Percentiles rank a stretch among this genome's conserved stretches.
Evolutionary conservation across 2,888 invertebrate species (phyloP).

Genomic region (Drosophila anomelani): DNA sequence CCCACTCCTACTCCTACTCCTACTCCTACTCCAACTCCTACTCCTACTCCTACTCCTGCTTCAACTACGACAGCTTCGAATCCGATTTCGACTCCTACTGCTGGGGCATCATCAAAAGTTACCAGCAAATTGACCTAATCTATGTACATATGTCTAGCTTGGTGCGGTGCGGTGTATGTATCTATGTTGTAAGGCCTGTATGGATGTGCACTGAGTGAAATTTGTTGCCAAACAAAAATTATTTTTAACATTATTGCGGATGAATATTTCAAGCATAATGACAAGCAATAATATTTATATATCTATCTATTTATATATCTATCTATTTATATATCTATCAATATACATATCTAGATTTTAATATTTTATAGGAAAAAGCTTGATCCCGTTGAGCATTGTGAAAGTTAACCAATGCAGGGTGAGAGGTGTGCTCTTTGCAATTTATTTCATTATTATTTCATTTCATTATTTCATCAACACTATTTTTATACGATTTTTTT

Average conservation of each 20-base stretch:
- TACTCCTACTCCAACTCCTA: not conserved
- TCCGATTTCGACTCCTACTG: conserved; percentile 24
- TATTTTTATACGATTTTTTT: too few relatives aligned
- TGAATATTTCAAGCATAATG: not conserved
- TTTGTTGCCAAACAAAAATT: not conserved
- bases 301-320: too few relatives aligned
- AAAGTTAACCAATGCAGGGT: too few relatives aligned
- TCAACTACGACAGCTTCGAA: conserved; percentile 10
- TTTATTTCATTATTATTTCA: too few relatives aligned
- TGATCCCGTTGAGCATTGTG: too few relatives aligned
- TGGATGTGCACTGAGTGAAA: conserved; percentile 17
- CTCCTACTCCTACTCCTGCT: not conserved
- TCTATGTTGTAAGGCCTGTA: conserved; percentile 1
- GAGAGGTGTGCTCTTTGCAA: too few relatives aligned
- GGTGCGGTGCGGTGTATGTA: not conserved
- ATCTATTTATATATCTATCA: too few relatives aligned
- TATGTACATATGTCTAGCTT: conserved; percentile 47
- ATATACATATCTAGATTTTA: too few relatives aligned
- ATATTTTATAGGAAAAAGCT: too few relatives aligned
- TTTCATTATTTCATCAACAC: too few relatives aligned
- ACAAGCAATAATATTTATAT: not conserved
- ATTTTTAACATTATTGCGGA: not conserved
- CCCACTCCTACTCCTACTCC: not conserved
- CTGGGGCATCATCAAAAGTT: conserved; percentile 55
- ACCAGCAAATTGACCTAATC: conserved; percentile 77